Evolutionary conservation across 92 coral and sea anemone species (phyloP).

Genomic region (Phenganax stokvisi): DNA sequence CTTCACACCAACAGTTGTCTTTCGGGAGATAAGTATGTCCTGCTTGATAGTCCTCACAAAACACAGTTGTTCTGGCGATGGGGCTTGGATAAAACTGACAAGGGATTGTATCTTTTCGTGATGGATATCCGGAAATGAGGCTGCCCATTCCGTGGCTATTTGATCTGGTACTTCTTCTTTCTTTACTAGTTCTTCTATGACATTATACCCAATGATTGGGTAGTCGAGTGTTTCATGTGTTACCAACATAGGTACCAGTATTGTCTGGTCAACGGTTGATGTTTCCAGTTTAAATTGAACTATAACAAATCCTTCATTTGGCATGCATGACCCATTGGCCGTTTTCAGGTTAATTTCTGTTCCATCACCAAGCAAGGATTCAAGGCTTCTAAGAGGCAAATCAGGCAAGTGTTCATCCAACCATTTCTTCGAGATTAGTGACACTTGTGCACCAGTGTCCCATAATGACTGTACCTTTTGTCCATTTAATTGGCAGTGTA

Average conservation of each 20-base stretch:
- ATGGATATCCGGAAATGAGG: conserved; percentile 18
- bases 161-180: conserved; percentile 11
- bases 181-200: conserved; percentile 48
- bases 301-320: conserved; percentile 26
- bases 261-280: conserved; percentile 14
- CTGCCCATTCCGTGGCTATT: conserved; percentile 21
- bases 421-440: conserved; percentile 32
- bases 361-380: conserved; percentile 25
- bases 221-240: conserved; percentile 22
- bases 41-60: conserved; percentile 22
- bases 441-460: conserved; percentile 39
- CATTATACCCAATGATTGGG: conserved; percentile 46
- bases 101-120: conserved; percentile 2
- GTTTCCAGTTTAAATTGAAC: conserved; percentile 25
- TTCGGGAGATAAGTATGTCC: conserved; percentile 5
- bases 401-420: conserved; percentile 31
- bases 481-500: conserved; percentile 21
- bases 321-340: conserved; percentile 30
- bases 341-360: conserved; percentile 26
- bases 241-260: conserved; percentile 23
- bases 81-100: conserved; percentile 27
- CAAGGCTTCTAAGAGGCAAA: not conserved
- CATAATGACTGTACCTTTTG: conserved; percentile 31
- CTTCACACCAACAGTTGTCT: conserved; percentile 13
- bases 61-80: conserved; percentile 30